Conservation (phyloP, 1,140 invertebrate genomes). For the Caerostris darwini region DNA sequence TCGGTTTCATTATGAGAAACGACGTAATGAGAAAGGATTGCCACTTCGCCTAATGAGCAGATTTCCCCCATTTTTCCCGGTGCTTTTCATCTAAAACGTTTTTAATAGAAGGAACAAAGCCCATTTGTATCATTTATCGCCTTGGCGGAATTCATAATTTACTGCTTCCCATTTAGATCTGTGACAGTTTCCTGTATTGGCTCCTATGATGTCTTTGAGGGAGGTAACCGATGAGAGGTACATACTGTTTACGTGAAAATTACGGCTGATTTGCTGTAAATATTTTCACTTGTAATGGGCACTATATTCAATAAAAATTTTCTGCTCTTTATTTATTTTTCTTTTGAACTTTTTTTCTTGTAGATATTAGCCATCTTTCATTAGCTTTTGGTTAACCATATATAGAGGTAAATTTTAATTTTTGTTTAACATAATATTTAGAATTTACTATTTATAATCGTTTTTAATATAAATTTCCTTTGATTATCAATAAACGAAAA, state of each 20-base stretch:
- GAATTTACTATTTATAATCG: too few species aligned
- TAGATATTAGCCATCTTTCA: too few species aligned
- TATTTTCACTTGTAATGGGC: too few species aligned
- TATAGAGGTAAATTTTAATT: too few species aligned
- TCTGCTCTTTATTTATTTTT: too few species aligned
- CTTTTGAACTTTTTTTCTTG: too few species aligned
- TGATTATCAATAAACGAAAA: too few species aligned
- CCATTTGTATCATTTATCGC: slow-evolving; percentile 38
- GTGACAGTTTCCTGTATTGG: not conserved
- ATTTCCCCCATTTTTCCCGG: not conserved
- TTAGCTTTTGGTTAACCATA: too few species aligned
- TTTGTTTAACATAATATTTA: too few species aligned
- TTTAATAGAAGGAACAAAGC: slow-evolving; percentile 10
- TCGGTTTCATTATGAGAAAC: not conserved
- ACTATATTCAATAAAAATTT: too few species aligned
- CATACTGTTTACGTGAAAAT: not conserved
- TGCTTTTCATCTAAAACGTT: slow-evolving; percentile 16
- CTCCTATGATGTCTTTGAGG: not conserved
- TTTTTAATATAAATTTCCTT: too few species aligned
- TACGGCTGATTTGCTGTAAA: too few species aligned
- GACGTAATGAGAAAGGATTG: slow-evolving; percentile 47
- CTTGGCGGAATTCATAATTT: slow-evolving; percentile 15
- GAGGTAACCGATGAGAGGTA: not conserved
- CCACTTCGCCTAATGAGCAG: slow-evolving; percentile 48
- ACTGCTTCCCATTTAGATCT: not conserved